These are phyloP conservation scores for Muscicapa striata DNA, from an alignment of 2,797 vertebrate species.

Conservation along the genomic window DNA sequence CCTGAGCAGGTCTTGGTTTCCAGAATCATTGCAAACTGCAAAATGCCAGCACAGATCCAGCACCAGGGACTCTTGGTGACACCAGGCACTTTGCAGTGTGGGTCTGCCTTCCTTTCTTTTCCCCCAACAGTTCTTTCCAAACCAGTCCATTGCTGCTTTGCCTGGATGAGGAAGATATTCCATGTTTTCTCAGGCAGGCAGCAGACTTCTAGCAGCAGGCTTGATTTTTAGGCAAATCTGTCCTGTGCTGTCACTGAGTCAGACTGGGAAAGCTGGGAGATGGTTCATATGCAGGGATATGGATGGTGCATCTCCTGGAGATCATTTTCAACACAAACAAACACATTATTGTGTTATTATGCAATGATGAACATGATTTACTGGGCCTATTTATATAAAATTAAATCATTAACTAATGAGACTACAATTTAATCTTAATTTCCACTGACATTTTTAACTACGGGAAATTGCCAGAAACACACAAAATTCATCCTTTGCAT, in stretches of 20 bases:
- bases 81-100: fast-evolving
- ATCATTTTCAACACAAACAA: neutral
- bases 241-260: neutral
- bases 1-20: neutral
- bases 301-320: neutral
- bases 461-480: neutral
- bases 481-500: neutral
- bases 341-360: neutral
- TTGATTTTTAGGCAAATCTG: neutral
- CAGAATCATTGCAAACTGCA: neutral
- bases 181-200: neutral
- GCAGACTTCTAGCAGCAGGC: neutral
- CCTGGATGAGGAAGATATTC: neutral
- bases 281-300: fast-evolving
- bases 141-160: neutral
- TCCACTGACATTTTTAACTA: neutral
- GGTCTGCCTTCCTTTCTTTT: neutral
- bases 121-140: neutral
- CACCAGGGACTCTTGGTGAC: neutral
- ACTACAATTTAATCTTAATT: neutral
- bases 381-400: neutral
- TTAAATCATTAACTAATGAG: constrained; percentile 5
- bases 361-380: neutral
- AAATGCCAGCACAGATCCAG: neutral
- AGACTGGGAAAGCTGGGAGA: neutral